These are phyloP conservation scores for Chloroclysta siterata DNA, from an alignment of 2,888 invertebrate genomes.

Conservation along the genomic window DNA sequence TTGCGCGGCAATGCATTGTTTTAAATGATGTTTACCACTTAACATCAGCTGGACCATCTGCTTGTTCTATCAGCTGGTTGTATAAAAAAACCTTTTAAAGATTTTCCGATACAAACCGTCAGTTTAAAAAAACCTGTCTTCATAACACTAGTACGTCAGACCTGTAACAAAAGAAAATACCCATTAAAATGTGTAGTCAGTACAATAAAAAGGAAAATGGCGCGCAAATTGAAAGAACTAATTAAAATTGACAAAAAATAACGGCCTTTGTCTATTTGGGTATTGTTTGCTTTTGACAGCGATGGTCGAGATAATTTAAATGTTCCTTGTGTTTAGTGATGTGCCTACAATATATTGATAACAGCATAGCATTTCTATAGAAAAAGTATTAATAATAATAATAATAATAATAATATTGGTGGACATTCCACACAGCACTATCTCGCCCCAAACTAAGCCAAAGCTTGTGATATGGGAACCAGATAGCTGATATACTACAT, in stretches of 20 bases:
- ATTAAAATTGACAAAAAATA: slow-evolving; percentile 53
- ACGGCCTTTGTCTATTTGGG: slow-evolving; percentile 16
- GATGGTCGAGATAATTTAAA: background rate
- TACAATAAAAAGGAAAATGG: slow-evolving; percentile 43
- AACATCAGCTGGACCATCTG: too few species aligned
- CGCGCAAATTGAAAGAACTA: slow-evolving; percentile 38
- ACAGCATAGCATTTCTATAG: too few species aligned
- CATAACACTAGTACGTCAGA: background rate
- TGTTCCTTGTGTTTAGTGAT: background rate
- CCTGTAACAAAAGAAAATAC: slow-evolving; percentile 57
- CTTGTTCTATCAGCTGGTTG: too few species aligned
- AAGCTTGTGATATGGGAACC: too few species aligned
- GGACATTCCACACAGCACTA: too few species aligned
- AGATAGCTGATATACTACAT: too few species aligned
- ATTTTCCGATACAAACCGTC: background rate
- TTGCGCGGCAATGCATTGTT: too few species aligned
- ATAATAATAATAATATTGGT: too few species aligned
- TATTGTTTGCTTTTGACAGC: slow-evolving; percentile 7
- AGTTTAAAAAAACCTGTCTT: background rate
- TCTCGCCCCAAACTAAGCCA: too few species aligned
- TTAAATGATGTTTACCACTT: too few species aligned
- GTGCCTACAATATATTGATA: background rate
- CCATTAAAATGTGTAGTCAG: slow-evolving; percentile 41
- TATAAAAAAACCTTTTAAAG: too few species aligned
- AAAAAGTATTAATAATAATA: too few species aligned